Evolutionary conservation across 2,888 invertebrate genomes (phyloP).

Genomic region (Drosophila melanosoma): DNA sequence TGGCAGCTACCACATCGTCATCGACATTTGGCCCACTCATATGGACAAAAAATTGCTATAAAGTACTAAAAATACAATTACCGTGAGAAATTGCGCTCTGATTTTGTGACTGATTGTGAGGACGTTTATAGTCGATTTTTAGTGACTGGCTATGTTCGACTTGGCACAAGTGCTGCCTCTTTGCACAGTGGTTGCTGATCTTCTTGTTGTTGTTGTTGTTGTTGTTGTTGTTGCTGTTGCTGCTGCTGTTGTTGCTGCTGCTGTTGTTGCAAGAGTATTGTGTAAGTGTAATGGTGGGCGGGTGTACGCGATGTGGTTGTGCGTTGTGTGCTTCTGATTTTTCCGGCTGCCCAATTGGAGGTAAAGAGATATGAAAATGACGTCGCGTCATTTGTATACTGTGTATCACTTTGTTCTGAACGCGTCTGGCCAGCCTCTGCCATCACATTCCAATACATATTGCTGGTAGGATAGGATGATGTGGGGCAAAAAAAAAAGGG

Average conservation of each 20-base stretch:
- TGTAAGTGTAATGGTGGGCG: slow-evolving; percentile 14
- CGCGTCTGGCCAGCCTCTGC: slow-evolving; percentile 64
- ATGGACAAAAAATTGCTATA: slow-evolving; percentile 82
- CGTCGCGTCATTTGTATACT: slow-evolving; percentile 57
- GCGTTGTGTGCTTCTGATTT: slow-evolving; percentile 25
- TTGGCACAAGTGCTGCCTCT: slow-evolving; percentile 21
- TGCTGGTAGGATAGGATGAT: background rate
- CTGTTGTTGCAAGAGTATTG: slow-evolving; percentile 12
- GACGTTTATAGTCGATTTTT: slow-evolving; percentile 80
- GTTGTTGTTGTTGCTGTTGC: slow-evolving; percentile 5
- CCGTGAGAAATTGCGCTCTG: slow-evolving; percentile 78
- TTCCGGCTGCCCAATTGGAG: slow-evolving; percentile 52
- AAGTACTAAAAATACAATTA: slow-evolving; percentile 84
- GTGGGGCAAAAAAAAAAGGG: background rate
- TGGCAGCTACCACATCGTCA: slow-evolving; percentile 44
- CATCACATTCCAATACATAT: slow-evolving; percentile 68
- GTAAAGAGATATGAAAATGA: slow-evolving; percentile 58
- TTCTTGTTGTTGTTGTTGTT: background rate
- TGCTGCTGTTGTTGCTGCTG: background rate
- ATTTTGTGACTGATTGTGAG: slow-evolving; percentile 82
- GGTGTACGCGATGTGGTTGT: background rate
- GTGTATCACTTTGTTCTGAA: slow-evolving; percentile 71
- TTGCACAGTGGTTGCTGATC: slow-evolving; percentile 2
- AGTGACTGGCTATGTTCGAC: slow-evolving; percentile 65
- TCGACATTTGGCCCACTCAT: slow-evolving; percentile 72